These are phyloP conservation scores for Drymonia ruficornis DNA, from an alignment of 2,888 invertebrate species.

Conservation along the genomic window DNA sequence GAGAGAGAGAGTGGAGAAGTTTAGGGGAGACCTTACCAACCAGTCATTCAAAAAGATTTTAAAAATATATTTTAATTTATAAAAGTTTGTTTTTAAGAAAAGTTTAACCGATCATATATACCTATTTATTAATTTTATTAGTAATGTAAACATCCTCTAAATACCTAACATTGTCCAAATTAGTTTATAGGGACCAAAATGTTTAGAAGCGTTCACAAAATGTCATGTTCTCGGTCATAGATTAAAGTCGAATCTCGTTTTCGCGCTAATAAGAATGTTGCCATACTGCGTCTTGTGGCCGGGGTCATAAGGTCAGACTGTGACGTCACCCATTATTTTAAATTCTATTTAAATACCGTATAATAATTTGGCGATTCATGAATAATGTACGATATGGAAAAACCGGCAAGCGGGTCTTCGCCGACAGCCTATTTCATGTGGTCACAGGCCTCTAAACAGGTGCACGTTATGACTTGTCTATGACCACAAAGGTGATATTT, in stretches of 20 bases:
- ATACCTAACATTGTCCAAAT: too few relatives aligned
- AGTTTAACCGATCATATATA: too few relatives aligned
- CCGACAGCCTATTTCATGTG: conserved; percentile 15
- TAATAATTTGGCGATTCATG: conserved; percentile 29
- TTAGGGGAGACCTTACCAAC: too few relatives aligned
- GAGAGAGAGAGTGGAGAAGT: too few relatives aligned
- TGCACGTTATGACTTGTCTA: conserved; percentile 25
- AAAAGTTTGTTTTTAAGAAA: too few relatives aligned
- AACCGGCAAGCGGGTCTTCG: conserved; percentile 24
- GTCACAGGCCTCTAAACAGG: conserved; percentile 22
- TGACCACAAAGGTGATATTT: conserved; percentile 15
- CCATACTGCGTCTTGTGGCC: conserved; percentile 13
- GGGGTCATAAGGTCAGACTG: conserved; percentile 59
- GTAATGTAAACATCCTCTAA: too few relatives aligned
- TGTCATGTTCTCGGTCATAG: conserved; percentile 23
- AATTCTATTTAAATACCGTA: conserved; percentile 39
- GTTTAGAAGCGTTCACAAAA: conserved; percentile 19
- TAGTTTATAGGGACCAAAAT: conserved; percentile 18
- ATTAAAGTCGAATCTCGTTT: conserved; percentile 34
- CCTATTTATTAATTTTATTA: too few relatives aligned
- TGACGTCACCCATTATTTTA: conserved; percentile 54
- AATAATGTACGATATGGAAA: conserved; percentile 41
- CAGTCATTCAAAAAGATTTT: too few relatives aligned
- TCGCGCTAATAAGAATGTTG: conserved; percentile 21
- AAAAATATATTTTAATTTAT: too few relatives aligned